Evolutionary conservation across 2,113 vertebrate species (phyloP).

Genomic region (Perccottus glenii): DNA sequence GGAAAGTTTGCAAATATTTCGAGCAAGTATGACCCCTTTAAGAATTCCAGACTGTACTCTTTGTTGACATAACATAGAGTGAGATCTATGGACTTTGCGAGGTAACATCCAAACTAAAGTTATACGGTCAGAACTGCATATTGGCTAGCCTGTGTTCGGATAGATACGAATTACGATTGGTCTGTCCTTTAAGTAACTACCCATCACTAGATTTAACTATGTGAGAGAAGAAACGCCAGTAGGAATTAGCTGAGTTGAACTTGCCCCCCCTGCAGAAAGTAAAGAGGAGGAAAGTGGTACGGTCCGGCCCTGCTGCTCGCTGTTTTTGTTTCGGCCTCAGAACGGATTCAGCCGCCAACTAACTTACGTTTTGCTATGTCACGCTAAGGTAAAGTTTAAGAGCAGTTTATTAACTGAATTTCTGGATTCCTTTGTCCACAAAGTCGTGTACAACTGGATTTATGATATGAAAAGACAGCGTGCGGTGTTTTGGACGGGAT

Average conservation of each 20-base stretch:
- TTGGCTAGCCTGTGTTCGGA: too few relatives aligned
- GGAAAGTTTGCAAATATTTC: constrained; percentile 33
- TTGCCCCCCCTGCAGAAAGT: constrained; percentile 63
- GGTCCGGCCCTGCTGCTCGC: constrained; percentile 71
- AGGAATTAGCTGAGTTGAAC: not conserved
- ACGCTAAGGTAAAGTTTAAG: constrained; percentile 58
- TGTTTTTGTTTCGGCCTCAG: constrained; percentile 78
- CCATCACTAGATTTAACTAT: not conserved
- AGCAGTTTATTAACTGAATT: constrained; percentile 28
- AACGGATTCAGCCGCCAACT: constrained; percentile 72
- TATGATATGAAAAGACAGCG: constrained; percentile 55
- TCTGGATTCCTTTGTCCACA: not conserved
- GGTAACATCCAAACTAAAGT: not conserved
- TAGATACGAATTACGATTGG: accelerated
- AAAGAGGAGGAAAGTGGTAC: constrained; percentile 70
- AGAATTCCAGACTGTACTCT: constrained; percentile 77
- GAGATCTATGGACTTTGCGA: constrained; percentile 22
- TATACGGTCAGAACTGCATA: accelerated
- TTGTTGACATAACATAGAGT: constrained; percentile 84
- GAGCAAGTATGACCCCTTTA: constrained; percentile 66
- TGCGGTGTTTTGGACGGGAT: constrained; percentile 51
- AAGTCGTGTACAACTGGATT: constrained; percentile 9
- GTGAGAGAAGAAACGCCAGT: not conserved
- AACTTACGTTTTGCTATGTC: constrained; percentile 68
- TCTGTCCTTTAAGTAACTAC: accelerated